These are phyloP conservation scores for Helicolenus hilgendorfi DNA, from an alignment of 2,797 vertebrate genomes.

Conservation along the genomic window DNA sequence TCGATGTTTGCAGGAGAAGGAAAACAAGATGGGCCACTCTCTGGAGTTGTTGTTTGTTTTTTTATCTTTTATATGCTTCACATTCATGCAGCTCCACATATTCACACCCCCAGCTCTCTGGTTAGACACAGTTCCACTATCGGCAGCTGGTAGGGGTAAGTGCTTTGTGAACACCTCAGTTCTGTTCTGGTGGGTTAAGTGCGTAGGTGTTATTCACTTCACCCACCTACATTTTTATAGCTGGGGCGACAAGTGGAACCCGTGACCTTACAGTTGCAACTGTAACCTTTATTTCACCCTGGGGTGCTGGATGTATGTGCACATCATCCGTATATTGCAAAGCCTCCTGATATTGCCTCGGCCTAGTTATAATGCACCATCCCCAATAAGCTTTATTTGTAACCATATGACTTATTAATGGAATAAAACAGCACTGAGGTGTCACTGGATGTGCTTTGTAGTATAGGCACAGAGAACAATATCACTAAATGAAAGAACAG, in stretches of 20 bases:
- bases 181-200: conserved; percentile 6
- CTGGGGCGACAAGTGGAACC: neutral
- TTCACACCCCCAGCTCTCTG: conserved; percentile 28
- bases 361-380: neutral
- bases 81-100: conserved; percentile 21
- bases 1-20: conserved; percentile 30
- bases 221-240: conserved; percentile 17
- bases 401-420: conserved; percentile 56
- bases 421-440: conserved; percentile 34
- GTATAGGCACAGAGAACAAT: conserved; percentile 53
- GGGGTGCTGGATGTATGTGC: neutral
- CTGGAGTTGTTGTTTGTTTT: neutral
- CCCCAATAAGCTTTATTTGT: conserved; percentile 39
- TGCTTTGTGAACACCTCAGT: conserved; percentile 22
- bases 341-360: conserved; percentile 25
- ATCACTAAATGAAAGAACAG: conserved; percentile 74
- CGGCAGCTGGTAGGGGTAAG: conserved; percentile 6
- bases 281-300: neutral
- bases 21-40: neutral
- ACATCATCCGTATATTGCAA: conserved; percentile 4
- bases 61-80: conserved; percentile 1
- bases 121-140: neutral
- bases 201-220: conserved; percentile 10
- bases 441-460: conserved; percentile 31
- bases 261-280: conserved; percentile 25